Conservation (phyloP, 2,888 invertebrate species). For the Aradus depressus region DNA sequence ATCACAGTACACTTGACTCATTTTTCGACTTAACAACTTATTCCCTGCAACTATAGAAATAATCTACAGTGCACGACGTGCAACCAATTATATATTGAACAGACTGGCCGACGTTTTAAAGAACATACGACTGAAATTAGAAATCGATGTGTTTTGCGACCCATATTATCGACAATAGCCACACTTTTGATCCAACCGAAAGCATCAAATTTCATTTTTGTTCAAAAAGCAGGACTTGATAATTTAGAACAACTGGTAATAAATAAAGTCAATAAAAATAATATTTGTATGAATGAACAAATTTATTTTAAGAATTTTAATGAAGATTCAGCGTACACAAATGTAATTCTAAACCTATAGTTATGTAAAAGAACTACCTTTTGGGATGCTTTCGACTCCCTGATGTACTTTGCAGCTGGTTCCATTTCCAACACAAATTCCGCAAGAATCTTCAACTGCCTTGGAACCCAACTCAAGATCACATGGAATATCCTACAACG, state of each 20-base stretch:
- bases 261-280: background rate
- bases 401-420: constrained; percentile 49
- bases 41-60: no score
- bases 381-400: constrained; percentile 32
- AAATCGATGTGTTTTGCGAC: no score
- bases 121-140: no score
- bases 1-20: no score
- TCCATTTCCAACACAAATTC: constrained; percentile 57
- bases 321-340: background rate
- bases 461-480: constrained; percentile 52
- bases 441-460: constrained; percentile 54
- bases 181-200: no score
- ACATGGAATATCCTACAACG: constrained; percentile 38
- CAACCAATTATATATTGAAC: no score
- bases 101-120: no score
- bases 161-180: no score
- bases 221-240: no score
- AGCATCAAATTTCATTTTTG: no score
- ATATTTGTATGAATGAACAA: background rate
- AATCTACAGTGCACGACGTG: no score
- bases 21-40: no score
- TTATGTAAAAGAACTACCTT: background rate
- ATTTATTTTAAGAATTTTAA: background rate
- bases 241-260: background rate
- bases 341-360: background rate